Evolutionary conservation across 2,797 vertebrate species (phyloP).

Genomic region (Enteromius anoplus): DNA sequence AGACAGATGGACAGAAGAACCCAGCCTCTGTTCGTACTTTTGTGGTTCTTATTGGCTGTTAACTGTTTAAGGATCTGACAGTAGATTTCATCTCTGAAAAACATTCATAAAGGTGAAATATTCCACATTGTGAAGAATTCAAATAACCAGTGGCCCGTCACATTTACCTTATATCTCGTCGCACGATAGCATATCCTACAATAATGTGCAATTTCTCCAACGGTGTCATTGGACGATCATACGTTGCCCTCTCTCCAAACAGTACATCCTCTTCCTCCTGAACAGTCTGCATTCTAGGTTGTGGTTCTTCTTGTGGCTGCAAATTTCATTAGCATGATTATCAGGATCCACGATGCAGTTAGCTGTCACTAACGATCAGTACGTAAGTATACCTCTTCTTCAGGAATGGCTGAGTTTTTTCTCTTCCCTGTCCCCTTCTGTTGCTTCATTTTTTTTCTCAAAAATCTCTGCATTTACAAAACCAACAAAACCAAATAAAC

Average conservation of each 20-base stretch:
- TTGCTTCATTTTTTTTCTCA: constrained; percentile 74
- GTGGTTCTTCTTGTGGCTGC: constrained; percentile 6
- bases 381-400: constrained; percentile 73
- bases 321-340: not conserved
- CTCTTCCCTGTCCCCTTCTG: constrained; percentile 63
- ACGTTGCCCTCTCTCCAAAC: constrained; percentile 76
- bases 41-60: constrained; percentile 80
- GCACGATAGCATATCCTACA: constrained; percentile 83
- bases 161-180: constrained; percentile 82
- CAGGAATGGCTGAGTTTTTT: constrained; percentile 70
- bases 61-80: constrained; percentile 99
- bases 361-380: not conserved
- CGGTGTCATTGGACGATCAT: constrained; percentile 83
- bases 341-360: not conserved
- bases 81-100: constrained; percentile 92
- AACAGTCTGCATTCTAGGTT: constrained; percentile 64
- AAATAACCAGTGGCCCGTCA: not conserved
- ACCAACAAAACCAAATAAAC: not conserved
- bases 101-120: constrained; percentile 5
- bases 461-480: constrained; percentile 70
- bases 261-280: constrained; percentile 72
- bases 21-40: constrained; percentile 86
- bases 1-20: constrained; percentile 89
- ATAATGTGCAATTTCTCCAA: constrained; percentile 93
- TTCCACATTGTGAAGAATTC: not conserved